Conservation (phyloP, 2,797 vertebrate species). For the Discoglossus pictus region DNA sequence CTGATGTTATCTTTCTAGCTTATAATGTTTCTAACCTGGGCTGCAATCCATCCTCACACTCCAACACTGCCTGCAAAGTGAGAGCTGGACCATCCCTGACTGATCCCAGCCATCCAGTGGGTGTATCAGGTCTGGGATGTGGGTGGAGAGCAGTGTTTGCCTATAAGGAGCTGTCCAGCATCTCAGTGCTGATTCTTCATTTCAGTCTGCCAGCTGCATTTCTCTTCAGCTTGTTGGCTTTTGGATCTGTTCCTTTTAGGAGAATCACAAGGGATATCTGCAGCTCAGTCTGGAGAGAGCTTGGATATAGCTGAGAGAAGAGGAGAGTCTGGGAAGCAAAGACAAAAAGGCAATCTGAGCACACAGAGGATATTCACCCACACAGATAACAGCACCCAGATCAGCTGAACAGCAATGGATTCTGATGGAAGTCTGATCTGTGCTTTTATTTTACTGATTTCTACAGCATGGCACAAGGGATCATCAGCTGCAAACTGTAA, state of each 20-base stretch:
- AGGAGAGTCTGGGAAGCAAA: constrained; percentile 16
- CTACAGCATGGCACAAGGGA: constrained; percentile 24
- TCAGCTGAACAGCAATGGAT: constrained; percentile 15
- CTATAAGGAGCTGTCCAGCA: constrained; percentile 49
- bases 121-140: constrained; percentile 27
- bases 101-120: constrained; percentile 2
- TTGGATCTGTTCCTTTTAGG: constrained; percentile 30
- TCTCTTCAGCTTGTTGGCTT: too few species aligned
- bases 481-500: constrained; percentile 43
- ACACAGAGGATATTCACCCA: constrained; percentile 21
- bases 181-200: constrained; percentile 37
- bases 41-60: too few species aligned
- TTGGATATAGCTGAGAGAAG: constrained; percentile 21
- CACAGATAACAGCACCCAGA: not conserved
- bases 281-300: constrained; percentile 7
- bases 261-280: constrained; percentile 32
- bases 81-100: not conserved
- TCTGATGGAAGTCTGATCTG: constrained; percentile 14
- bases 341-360: not conserved
- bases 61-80: constrained; percentile 18
- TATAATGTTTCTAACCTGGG: too few species aligned
- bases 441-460: constrained; percentile 22
- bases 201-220: not conserved
- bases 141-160: constrained; percentile 27
- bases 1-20: too few species aligned